Base-by-base conservation (phyloP, 2,113 vertebrate genomes). In the Proteles cristata region DNA sequence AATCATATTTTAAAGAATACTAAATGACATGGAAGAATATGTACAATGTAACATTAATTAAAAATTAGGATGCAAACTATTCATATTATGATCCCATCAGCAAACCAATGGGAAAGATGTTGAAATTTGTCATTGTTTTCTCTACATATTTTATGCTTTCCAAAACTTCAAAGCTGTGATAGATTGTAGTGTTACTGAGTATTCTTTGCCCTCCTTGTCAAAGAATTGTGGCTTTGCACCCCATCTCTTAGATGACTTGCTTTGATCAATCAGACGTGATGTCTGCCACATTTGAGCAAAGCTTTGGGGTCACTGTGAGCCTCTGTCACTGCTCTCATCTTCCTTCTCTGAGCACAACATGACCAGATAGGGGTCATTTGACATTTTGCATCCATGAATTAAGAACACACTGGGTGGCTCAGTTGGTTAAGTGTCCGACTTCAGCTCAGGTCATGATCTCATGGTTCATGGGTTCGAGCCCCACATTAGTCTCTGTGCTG, bases 1-100 rank as follows among this genome's bases (percentile, higher is more conserved):
- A 61, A 35, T 85, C 14, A 73, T 11, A 94, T 66, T 80, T 90
- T 90, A 61, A 90, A 28, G 89, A 93, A 45, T 43, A 71, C 26
- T 21, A 55, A 85, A 58, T 77, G 28, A 14, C 12, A 50, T 10
- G 35, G 19, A 94, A 26, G 28, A 80, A 89, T 84, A 85, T 87
- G 1, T 43, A n/a, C 73, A 73, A 82, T 63, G 14, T 53, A 28
- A 14, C 21, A 31, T 88, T 31, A 81, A 83, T 87, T 45, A 17
- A 79, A 76, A 71, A 94, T 31, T n/a, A 82, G n/a, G 14, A 39
- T 61, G 31, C 16, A 65, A 92, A 76, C 3, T 66, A 26, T 16
- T 58, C 4, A 16, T 33, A 10, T 35, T 86, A 83, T 25, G n/a
- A 85, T 65, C 50, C 33, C 9, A 76, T 82, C 35, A 77, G 23